phyloP scores from a whole-genome alignment of 2,888 invertebrate species.

The Caenorhabditis zanzibari region DNA sequence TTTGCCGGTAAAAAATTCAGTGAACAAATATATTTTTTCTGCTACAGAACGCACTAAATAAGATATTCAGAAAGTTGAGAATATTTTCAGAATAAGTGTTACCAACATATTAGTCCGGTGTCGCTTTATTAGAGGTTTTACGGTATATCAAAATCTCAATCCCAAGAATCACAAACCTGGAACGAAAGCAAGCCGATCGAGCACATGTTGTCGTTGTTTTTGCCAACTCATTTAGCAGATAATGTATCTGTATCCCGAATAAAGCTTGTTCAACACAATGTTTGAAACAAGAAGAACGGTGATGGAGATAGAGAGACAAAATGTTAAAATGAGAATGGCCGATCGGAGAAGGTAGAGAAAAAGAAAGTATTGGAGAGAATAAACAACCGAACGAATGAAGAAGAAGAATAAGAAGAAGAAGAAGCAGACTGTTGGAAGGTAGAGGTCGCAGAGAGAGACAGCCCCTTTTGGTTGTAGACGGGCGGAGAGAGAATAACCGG shows the following conservation, averaged over 20 bases:
- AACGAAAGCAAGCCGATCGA: slow-evolving; percentile 62
- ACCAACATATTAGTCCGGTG: too few species aligned
- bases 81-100: too few species aligned
- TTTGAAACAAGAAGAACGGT: slow-evolving; percentile 42
- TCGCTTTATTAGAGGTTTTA: too few species aligned
- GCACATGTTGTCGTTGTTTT: slow-evolving; percentile 59
- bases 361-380: slow-evolving; percentile 11
- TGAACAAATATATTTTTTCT: too few species aligned
- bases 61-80: too few species aligned
- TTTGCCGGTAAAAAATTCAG: too few species aligned
- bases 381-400: slow-evolving; percentile 22
- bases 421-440: background rate
- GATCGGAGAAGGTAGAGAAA: slow-evolving; percentile 7
- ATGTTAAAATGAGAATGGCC: slow-evolving; percentile 3
- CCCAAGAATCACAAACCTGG: slow-evolving; percentile 45
- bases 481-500: background rate
- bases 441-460: slow-evolving; percentile 15
- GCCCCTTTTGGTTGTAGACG: background rate
- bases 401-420: slow-evolving; percentile 8
- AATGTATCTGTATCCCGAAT: too few species aligned
- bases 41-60: too few species aligned
- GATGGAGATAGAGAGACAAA: slow-evolving; percentile 17
- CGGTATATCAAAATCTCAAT: too few species aligned
- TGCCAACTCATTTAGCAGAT: slow-evolving; percentile 59
- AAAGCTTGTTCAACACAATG: slow-evolving; percentile 25